phyloP scores from a whole-genome alignment of 2,888 invertebrate species.

The Synergus gifuensis region DNA sequence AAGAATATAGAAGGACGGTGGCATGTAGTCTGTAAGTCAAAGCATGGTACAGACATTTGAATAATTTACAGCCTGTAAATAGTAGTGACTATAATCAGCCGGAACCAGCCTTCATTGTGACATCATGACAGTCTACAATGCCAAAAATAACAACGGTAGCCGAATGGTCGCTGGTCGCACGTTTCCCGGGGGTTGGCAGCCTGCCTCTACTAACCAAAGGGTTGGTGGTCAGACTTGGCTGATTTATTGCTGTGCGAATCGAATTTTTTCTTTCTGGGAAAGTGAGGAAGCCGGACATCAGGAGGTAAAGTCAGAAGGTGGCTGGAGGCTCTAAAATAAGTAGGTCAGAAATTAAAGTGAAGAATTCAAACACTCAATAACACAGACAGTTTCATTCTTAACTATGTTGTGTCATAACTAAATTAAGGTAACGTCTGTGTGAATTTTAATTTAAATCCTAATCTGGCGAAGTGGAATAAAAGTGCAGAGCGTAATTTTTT shows the following conservation, averaged over 20 bases:
- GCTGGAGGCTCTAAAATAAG: neutral
- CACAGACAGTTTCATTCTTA: neutral
- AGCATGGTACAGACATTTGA: conserved; percentile 50
- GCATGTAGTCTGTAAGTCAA: neutral
- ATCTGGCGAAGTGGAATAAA: neutral
- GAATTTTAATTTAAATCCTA: neutral
- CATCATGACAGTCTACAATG: conserved; percentile 62
- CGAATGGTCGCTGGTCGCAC: conserved; percentile 46
- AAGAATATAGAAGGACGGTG: neutral
- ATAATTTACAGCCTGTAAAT: conserved; percentile 73
- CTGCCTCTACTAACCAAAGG: conserved; percentile 63
- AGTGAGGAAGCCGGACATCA: neutral
- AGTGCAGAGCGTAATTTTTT: neutral
- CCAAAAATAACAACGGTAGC: conserved; percentile 60
- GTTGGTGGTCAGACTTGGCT: conserved; percentile 60
- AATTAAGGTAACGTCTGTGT: too few relatives aligned
- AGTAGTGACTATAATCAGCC: conserved; percentile 67
- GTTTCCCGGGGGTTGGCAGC: conserved; percentile 49
- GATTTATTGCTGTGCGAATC: conserved; percentile 74
- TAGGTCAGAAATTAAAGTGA: neutral
- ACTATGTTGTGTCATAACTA: too few relatives aligned
- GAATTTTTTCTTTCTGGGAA: conserved; percentile 64
- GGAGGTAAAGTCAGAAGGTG: conserved; percentile 11
- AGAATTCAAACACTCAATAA: neutral
- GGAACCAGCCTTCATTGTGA: conserved; percentile 67